These are phyloP conservation scores for Leucoptera coffeella DNA, from an alignment of 2,888 invertebrate genomes.

Conservation along the genomic window DNA sequence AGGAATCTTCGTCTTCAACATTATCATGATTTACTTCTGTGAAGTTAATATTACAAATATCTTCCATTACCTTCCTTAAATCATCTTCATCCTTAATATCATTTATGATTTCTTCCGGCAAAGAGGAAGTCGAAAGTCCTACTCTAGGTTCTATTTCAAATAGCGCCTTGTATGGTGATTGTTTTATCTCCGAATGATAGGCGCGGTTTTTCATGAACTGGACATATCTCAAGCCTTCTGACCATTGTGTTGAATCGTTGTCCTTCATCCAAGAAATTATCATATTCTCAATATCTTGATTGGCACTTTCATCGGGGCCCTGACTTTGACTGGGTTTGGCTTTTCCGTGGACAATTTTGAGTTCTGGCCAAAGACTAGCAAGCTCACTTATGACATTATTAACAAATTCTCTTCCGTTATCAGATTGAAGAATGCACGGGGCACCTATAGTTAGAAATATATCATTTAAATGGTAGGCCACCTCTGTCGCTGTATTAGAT, in stretches of 20 bases:
- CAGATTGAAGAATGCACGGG: too few species aligned
- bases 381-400: conserved; percentile 10
- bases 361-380: conserved; percentile 11
- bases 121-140: conserved; percentile 3
- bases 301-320: conserved; percentile 12
- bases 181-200: conserved; percentile 12
- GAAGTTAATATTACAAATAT: not conserved
- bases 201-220: conserved; percentile 17
- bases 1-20: not conserved
- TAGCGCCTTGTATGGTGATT: conserved; percentile 13
- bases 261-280: conserved; percentile 13
- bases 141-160: conserved; percentile 8
- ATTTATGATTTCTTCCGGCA: conserved; percentile 3
- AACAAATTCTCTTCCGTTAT: conserved; percentile 11
- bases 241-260: conserved; percentile 14
- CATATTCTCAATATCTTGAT: conserved; percentile 15
- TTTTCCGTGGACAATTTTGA: conserved; percentile 14
- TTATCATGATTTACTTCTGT: not conserved
- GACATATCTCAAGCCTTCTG: conserved; percentile 14
- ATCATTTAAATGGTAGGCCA: conserved; percentile 15
- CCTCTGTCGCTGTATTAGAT: conserved; percentile 15
- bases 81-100: not conserved
- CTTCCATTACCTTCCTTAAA: not conserved
- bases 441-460: conserved; percentile 20
- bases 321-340: conserved; percentile 13